Evolutionary conservation across 2,113 vertebrate genomes (phyloP).

Genomic region (Oncorhynchus masou): DNA sequence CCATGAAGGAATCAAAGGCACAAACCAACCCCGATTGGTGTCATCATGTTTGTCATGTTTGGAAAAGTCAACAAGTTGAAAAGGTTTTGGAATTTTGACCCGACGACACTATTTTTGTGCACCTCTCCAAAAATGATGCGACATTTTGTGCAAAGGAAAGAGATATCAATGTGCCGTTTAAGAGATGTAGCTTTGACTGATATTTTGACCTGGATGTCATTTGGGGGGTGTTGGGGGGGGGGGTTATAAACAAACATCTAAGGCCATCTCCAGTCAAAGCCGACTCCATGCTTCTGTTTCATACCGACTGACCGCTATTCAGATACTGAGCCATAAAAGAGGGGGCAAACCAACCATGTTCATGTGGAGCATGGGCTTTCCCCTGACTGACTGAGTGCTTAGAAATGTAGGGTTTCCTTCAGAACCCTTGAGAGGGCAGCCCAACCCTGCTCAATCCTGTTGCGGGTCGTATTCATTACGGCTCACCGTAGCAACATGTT

Average conservation of each 20-base stretch:
- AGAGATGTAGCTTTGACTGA: conserved; percentile 63
- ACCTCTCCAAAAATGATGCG: conserved; percentile 50
- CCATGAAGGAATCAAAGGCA: conserved; percentile 66
- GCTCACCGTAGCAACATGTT: background rate
- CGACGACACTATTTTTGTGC: conserved; percentile 31
- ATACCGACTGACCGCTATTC: conserved; percentile 57
- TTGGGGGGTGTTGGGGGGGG: background rate
- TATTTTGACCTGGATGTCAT: conserved; percentile 55
- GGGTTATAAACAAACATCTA: background rate
- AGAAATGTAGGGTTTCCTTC: conserved; percentile 63
- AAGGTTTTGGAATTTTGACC: conserved; percentile 33
- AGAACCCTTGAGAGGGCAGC: conserved; percentile 27
- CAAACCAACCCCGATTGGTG: conserved; percentile 60
- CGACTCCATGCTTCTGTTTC: conserved; percentile 58
- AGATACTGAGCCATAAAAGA: conserved; percentile 71
- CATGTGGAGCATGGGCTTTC: conserved; percentile 70
- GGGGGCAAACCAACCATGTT: conserved; percentile 74
- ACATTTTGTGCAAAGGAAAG: conserved; percentile 59
- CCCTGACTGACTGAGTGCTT: conserved; percentile 61
- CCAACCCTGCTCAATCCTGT: background rate
- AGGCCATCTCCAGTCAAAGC: conserved; percentile 68
- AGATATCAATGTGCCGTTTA: conserved; percentile 46
- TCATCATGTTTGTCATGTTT: conserved; percentile 46
- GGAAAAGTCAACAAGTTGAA: conserved; percentile 52
- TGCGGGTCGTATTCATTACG: background rate